Percentiles rank a stretch among this genome's conserved stretches.
Conservation (phyloP, 35 echinoderm and acorn worm species). For the Patiria miniata region DNA sequence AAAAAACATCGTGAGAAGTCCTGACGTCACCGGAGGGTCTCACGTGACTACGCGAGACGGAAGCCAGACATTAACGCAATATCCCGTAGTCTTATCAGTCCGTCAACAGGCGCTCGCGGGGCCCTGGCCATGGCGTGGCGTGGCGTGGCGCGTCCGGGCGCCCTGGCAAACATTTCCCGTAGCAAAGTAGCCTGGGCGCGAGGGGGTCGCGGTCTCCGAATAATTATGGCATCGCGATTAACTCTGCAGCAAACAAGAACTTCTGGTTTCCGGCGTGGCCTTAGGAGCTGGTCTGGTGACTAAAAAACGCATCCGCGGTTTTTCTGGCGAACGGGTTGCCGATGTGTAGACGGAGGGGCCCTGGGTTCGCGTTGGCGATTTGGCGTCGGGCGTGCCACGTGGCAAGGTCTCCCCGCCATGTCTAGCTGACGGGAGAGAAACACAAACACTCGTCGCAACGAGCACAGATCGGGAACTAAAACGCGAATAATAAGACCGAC, state of each 20-base stretch:
- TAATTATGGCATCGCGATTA: not conserved
- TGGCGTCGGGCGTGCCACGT: no score
- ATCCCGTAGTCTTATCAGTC: slow-evolving; percentile 19
- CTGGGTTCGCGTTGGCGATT: no score
- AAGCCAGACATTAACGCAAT: slow-evolving; percentile 1
- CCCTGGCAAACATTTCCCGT: slow-evolving; percentile 29
- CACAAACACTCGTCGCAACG: no score
- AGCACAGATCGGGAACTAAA: no score
- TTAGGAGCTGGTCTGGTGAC: not conserved
- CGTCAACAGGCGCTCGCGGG: slow-evolving; percentile 20
- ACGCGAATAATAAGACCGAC: no score
- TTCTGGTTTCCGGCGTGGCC: slow-evolving; percentile 26
- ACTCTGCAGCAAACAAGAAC: not conserved
- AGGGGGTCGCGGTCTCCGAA: not conserved
- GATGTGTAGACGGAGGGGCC: no score
- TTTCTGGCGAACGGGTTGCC: no score
- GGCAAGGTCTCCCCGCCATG: no score
- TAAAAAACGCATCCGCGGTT: no score
- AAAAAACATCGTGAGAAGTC: slow-evolving; percentile 4
- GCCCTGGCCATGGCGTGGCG: slow-evolving; percentile 12
- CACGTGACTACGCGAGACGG: slow-evolving; percentile 15
- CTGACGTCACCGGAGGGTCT: not conserved
- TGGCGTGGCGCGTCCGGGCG: slow-evolving; percentile 16
- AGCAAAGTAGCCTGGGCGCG: not conserved
- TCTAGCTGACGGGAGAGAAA: no score